Conservation (phyloP, 2,113 vertebrate species). For the Tetraodon nigroviridis region DNA sequence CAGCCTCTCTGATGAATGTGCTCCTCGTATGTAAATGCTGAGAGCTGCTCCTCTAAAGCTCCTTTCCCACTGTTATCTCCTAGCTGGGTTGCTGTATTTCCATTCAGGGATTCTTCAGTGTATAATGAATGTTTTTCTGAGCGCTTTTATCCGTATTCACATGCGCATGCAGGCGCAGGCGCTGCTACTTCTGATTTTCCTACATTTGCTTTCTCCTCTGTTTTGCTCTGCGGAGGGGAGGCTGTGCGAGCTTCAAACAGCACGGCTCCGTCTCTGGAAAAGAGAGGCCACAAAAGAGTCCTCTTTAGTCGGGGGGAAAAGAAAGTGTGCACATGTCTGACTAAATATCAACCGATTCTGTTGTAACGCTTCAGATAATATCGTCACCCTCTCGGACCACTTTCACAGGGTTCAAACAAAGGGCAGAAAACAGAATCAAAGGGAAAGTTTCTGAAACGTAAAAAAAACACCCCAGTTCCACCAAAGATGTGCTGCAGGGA, state of each 20-base stretch:
- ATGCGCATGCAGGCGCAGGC: constrained; percentile 8
- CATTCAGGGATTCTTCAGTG: constrained; percentile 36
- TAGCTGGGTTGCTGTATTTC: constrained; percentile 13
- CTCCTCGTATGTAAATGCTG: constrained; percentile 16
- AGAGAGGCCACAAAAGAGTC: constrained; percentile 8
- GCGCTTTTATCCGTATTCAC: constrained; percentile 47
- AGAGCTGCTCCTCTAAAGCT: constrained; percentile 28
- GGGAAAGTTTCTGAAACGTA: background rate
- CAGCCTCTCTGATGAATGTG: constrained; percentile 9
- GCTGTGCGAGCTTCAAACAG: constrained; percentile 37
- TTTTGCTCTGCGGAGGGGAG: constrained; percentile 15
- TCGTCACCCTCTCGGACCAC: constrained; percentile 3
- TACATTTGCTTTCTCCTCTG: constrained; percentile 16
- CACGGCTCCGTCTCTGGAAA: constrained; percentile 8
- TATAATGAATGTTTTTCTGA: constrained; percentile 51
- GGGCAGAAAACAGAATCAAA: background rate
- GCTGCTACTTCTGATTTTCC: constrained; percentile 19
- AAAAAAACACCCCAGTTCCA: constrained; percentile 6
- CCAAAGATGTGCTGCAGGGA: constrained; percentile 3
- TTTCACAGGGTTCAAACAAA: constrained; percentile 9
- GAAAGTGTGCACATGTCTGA: constrained; percentile 8
- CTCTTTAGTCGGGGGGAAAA: constrained; percentile 23
- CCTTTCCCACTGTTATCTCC: constrained; percentile 23
- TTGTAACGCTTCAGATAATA: constrained; percentile 1
- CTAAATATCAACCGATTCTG: constrained; percentile 8